Evolutionary conservation across 2,888 invertebrate species (phyloP).

Genomic region (Mechanitis mazaeus): DNA sequence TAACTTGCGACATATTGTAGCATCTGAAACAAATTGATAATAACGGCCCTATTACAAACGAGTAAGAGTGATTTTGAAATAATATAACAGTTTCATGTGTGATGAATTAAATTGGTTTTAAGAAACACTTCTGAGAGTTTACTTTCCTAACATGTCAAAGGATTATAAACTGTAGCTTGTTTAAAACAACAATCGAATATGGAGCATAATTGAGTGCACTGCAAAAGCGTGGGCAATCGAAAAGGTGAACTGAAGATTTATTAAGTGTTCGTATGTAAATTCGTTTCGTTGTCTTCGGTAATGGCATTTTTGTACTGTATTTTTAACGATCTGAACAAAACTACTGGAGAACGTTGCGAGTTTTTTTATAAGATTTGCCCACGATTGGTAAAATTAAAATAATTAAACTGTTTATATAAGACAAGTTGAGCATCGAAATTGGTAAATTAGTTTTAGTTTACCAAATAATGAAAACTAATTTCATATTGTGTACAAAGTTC

Average conservation of each 20-base stretch:
- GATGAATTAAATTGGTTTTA: constrained; percentile 40
- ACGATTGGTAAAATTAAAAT: neutral
- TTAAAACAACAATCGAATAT: constrained; percentile 42
- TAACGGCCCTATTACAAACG: constrained; percentile 23
- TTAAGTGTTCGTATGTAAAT: constrained; percentile 61
- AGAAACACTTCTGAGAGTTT: constrained; percentile 47
- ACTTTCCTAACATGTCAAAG: constrained; percentile 42
- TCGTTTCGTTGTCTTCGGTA: constrained; percentile 21
- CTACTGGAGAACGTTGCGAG: neutral
- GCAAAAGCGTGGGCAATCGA: constrained; percentile 42
- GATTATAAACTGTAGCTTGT: constrained; percentile 55
- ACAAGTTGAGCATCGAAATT: constrained; percentile 5
- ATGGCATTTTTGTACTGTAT: constrained; percentile 9
- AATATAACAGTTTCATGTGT: constrained; percentile 15
- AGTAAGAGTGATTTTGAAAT: constrained; percentile 31
- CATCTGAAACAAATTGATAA: neutral
- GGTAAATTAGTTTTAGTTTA: constrained; percentile 12
- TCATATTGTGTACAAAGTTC: constrained; percentile 24
- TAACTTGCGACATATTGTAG: constrained; percentile 14
- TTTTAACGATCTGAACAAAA: constrained; percentile 5
- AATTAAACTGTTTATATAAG: neutral
- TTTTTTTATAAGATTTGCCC: neutral
- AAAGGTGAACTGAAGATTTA: constrained; percentile 47
- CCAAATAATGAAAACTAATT: constrained; percentile 21
- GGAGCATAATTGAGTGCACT: constrained; percentile 31